Percentiles rank a stretch among this genome's conserved stretches.
phyloP scores from a whole-genome alignment of 1,140 invertebrate genomes.

The Varroa destructor region DNA sequence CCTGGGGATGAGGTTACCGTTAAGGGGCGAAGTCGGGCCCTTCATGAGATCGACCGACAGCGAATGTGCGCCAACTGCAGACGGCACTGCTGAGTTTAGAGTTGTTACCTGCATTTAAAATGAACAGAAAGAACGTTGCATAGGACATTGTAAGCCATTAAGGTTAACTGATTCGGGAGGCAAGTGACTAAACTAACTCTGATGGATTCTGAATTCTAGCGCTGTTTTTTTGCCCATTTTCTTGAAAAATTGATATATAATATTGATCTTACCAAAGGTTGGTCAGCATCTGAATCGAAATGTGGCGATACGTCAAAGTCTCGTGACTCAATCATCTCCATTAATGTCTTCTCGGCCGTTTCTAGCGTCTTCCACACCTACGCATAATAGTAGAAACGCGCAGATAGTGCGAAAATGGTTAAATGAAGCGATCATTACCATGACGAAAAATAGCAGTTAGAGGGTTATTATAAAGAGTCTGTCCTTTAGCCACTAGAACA shows the following conservation, averaged over 20 bases:
- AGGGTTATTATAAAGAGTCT: no score
- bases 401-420: no score
- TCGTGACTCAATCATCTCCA: conserved; percentile 66
- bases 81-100: conserved; percentile 17
- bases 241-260: neutral
- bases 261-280: neutral
- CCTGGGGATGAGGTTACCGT: conserved; percentile 31
- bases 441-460: no score
- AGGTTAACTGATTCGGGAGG: no score
- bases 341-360: conserved; percentile 71
- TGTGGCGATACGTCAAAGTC: conserved; percentile 58
- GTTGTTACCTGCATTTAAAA: conserved; percentile 2
- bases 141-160: no score
- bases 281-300: conserved; percentile 41
- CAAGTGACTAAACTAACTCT: neutral
- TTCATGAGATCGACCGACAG: conserved; percentile 6
- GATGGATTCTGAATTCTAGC: neutral
- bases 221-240: neutral
- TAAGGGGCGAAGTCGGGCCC: conserved; percentile 14
- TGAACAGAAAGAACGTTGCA: neutral
- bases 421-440: no score
- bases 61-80: neutral
- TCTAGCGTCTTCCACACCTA: conserved; percentile 74
- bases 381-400: neutral
- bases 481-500: no score